A percentile compares a stretch with the other conserved stretches of the same genome.
Conservation (phyloP, 2,888 invertebrate genomes). For the Taphrorychus bicolor region DNA sequence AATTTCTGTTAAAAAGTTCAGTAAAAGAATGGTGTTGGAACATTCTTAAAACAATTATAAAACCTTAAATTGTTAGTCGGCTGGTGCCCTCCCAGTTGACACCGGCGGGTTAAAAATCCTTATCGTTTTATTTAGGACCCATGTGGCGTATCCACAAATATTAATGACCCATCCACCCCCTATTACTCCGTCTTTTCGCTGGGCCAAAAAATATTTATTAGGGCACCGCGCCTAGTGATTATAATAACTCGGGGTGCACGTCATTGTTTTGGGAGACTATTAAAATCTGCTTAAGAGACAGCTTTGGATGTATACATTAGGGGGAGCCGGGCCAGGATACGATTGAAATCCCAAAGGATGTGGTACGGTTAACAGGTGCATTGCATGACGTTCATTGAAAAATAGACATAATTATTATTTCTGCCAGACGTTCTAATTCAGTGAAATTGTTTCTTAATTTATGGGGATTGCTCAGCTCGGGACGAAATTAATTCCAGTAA, state of each 20-base stretch:
- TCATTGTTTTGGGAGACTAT: conserved; percentile 61
- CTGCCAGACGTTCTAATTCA: conserved; percentile 18
- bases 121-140: not conserved
- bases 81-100: no score
- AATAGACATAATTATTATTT: conserved; percentile 17
- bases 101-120: no score
- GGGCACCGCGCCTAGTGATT: conserved; percentile 51
- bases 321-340: conserved; percentile 26
- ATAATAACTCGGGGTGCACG: conserved; percentile 53
- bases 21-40: no score
- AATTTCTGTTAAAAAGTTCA: no score
- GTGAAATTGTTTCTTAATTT: conserved; percentile 6
- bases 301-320: conserved; percentile 30
- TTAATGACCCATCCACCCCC: conserved; percentile 3
- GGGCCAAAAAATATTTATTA: conserved; percentile 54
- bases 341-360: conserved; percentile 50
- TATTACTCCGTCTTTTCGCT: conserved; percentile 16
- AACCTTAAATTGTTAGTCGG: no score
- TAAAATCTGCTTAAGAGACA: conserved; percentile 64
- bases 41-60: no score
- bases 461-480: not conserved
- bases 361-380: conserved; percentile 58
- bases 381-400: conserved; percentile 53
- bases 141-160: conserved; percentile 2
- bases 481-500: conserved; percentile 3